These are phyloP conservation scores for Drosophila meridionalis DNA, from an alignment of 2,888 invertebrate species.

Conservation along the genomic window DNA sequence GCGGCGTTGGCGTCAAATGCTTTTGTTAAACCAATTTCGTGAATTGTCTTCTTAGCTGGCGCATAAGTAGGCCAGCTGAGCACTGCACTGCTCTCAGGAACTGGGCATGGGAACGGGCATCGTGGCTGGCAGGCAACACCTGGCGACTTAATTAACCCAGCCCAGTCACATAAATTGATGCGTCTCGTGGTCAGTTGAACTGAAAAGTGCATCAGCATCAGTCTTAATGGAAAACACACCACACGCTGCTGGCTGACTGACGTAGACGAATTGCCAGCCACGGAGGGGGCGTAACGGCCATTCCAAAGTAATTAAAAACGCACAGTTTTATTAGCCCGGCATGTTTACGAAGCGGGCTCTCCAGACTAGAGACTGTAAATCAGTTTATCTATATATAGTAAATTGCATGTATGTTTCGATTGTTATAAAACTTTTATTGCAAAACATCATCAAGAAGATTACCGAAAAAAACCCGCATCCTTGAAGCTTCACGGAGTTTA, in stretches of 20 bases:
- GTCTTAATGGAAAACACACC: constrained; percentile 45
- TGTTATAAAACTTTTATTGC: constrained; percentile 43
- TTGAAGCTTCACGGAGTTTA: constrained; percentile 17
- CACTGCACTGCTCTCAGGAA: constrained; percentile 34
- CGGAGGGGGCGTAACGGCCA: constrained; percentile 60
- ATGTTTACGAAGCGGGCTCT: constrained; percentile 5
- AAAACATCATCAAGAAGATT: constrained; percentile 5
- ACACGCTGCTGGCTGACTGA: constrained; percentile 47
- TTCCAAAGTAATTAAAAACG: constrained; percentile 66
- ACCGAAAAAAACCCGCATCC: constrained; percentile 13
- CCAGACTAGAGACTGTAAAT: constrained; percentile 24
- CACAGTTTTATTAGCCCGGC: constrained; percentile 44
- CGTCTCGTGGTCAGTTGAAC: constrained; percentile 62
- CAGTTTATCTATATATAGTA: constrained; percentile 38
- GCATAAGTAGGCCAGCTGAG: constrained; percentile 48
- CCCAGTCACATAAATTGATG: constrained; percentile 62
- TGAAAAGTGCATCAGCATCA: constrained; percentile 52
- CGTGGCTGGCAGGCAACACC: constrained; percentile 48
- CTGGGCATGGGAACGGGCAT: constrained; percentile 14
- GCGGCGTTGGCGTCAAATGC: constrained; percentile 38
- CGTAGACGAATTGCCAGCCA: constrained; percentile 73
- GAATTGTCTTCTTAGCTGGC: constrained; percentile 37
- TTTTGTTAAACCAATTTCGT: constrained; percentile 28
- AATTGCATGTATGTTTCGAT: constrained; percentile 30
- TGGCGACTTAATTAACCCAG: constrained; percentile 74